A percentile compares a stretch with the other conserved stretches of the same genome.
phyloP scores from a whole-genome alignment of 2,113 vertebrate genomes.

The Periophthalmus modestus region DNA sequence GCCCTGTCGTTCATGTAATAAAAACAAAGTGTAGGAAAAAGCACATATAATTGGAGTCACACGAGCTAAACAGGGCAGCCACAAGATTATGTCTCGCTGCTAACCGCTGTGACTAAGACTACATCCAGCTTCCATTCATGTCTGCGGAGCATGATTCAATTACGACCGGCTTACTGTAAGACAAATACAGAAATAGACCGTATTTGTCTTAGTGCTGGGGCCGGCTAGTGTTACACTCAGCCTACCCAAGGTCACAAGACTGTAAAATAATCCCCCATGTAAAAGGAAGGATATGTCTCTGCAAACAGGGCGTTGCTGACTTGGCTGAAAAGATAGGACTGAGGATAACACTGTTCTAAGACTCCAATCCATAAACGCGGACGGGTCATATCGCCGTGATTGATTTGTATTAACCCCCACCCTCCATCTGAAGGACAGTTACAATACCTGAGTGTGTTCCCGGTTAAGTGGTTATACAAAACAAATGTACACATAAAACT shows the following conservation, averaged over 20 bases:
- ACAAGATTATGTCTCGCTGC: conserved; percentile 44
- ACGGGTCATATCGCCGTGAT: conserved; percentile 19
- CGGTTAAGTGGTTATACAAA: background rate
- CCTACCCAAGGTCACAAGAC: conserved; percentile 78
- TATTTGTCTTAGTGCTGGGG: conserved; percentile 47
- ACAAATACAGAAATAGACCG: conserved; percentile 75
- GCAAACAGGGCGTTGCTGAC: conserved; percentile 64
- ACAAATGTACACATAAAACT: conserved; percentile 19
- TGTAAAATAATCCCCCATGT: conserved; percentile 70
- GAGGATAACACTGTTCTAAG: conserved; percentile 31
- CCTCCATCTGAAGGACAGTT: conserved; percentile 5
- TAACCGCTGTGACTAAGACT: conserved; percentile 45
- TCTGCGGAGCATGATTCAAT: conserved; percentile 63
- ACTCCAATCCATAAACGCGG: conserved; percentile 10
- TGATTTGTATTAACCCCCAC: conserved; percentile 21
- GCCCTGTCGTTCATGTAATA: conserved; percentile 20
- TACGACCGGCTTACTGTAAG: conserved; percentile 72
- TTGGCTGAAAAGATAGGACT: conserved; percentile 40
- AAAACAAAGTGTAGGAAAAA: conserved; percentile 41
- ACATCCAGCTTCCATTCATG: conserved; percentile 53
- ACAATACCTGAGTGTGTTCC: conserved; percentile 12
- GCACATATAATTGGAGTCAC: conserved; percentile 43
- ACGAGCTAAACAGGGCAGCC: conserved; percentile 36
- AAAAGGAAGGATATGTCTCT: conserved; percentile 64
- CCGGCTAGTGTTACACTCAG: conserved; percentile 75